Conservation (phyloP, 2,888 invertebrate genomes). For the Steinernema hermaphroditum region DNA sequence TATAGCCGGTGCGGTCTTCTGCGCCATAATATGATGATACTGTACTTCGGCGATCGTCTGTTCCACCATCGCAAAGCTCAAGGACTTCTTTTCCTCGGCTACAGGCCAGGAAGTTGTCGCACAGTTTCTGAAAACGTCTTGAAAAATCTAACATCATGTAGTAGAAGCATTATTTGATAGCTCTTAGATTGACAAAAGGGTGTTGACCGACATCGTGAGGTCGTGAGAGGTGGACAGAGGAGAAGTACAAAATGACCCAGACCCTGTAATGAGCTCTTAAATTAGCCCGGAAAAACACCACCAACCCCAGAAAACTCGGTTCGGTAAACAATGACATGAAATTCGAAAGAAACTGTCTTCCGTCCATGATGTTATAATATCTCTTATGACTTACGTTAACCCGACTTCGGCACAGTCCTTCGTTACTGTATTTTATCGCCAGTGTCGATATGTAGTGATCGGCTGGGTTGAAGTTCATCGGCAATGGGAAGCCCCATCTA, state of each 20-base stretch:
- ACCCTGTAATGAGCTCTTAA: too few species aligned
- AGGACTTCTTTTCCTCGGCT: slow-evolving; percentile 37
- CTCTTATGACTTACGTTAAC: slow-evolving; percentile 5
- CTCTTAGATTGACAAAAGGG: too few species aligned
- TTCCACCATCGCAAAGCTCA: slow-evolving; percentile 31
- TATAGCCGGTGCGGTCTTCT: slow-evolving; percentile 32
- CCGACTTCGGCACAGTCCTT: slow-evolving; percentile 27
- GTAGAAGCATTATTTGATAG: too few species aligned
- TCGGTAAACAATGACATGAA: too few species aligned
- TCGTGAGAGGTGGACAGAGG: too few species aligned
- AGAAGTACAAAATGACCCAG: too few species aligned
- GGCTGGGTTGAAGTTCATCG: slow-evolving; percentile 63
- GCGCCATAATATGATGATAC: not conserved
- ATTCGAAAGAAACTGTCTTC: too few species aligned
- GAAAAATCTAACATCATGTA: too few species aligned
- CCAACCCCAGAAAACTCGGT: too few species aligned
- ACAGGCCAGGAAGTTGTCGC: slow-evolving; percentile 40
- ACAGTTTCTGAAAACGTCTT: slow-evolving; percentile 37
- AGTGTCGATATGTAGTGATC: slow-evolving; percentile 67
- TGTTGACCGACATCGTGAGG: too few species aligned
- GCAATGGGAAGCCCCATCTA: slow-evolving; percentile 60
- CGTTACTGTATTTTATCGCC: slow-evolving; percentile 42
- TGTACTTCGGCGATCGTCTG: slow-evolving; percentile 36
- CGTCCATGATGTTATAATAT: too few species aligned
- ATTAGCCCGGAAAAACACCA: too few species aligned